Base-by-base conservation (phyloP, 1,140 invertebrate species). In the Anoplolepis gracilipes region DNA sequence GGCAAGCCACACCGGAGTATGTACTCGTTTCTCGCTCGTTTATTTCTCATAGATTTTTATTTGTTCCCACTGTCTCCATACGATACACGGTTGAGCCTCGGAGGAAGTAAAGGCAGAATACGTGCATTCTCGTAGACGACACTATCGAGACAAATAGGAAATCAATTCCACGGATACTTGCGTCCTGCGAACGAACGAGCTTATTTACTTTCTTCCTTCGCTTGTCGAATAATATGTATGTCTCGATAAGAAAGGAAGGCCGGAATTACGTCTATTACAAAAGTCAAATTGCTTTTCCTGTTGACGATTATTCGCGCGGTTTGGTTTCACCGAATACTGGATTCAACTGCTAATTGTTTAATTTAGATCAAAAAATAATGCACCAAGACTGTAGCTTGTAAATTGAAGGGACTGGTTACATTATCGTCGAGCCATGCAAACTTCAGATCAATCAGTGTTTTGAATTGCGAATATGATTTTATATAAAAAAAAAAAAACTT, bases 71-170 rank as follows among this genome's bases (percentile, higher is more conserved):
- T 36, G 33, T 39, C n/a, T 70, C 65, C 10, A 22, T 53, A 25
- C 30, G 16, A 79, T 28, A 53, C 28, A n/a, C 53, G 19, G 16
- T 57, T 59, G 16, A 70, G 2, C 16, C 65, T n/a, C 65, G 49
- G 22, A 57, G 16, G 46, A 81, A 57, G 75, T 13, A 28, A 78
- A 65, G 33, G 22, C 33, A 53, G 13, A 57, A 19, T 36, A 75
- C 36, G 36, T 76, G 62, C 19, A 7, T 59, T 10, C 36, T 36
- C 25, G 59, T 13, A 39, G 69, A 87, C 33, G 65, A 55, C 28
- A 11, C 53, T 28, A 64, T 87, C 22, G 81, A 79, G 86, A 88
- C 77, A 85, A 90, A 90, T 88, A 78, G 85, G 87, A 87, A 90
- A 90, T 89, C 85, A 82, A 90, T 90, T 88, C 65, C 22, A 73